phyloP scores from a whole-genome alignment of 2,797 vertebrate species.

The Muscicapa striata region DNA sequence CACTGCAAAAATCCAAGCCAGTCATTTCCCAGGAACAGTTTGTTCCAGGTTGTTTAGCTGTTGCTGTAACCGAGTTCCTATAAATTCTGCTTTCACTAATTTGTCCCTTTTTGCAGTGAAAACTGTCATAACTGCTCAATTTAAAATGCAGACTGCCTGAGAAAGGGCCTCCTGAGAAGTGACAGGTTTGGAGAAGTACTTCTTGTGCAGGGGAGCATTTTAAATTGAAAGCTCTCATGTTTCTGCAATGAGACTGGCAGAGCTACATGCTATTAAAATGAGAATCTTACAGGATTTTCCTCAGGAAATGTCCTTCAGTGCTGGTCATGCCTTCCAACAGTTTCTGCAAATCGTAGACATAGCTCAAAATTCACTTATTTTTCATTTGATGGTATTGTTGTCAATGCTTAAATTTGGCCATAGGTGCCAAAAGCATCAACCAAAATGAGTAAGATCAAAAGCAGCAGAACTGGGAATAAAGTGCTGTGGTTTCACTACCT shows the following conservation, averaged over 20 bases:
- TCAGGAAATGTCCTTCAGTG: not conserved
- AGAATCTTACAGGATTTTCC: not conserved
- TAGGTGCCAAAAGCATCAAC: not conserved
- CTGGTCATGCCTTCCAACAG: not conserved
- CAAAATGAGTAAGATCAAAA: not conserved
- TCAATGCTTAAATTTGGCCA: not conserved
- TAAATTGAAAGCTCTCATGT: not conserved
- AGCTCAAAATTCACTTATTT: not conserved
- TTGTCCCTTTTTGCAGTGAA: constrained; percentile 26
- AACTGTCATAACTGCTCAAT: constrained; percentile 44
- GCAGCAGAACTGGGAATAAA: not conserved
- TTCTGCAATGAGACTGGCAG: constrained; percentile 11
- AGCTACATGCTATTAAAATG: not conserved
- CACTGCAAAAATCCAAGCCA: not conserved
- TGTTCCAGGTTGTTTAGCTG: not conserved
- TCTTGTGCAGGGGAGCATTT: not conserved
- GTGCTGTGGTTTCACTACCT: not conserved
- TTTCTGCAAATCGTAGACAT: not conserved
- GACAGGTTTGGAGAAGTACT: constrained; percentile 13
- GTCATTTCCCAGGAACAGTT: not conserved
- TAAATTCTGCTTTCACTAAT: constrained; percentile 15
- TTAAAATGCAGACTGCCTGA: constrained; percentile 40
- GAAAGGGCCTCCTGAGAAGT: constrained; percentile 37
- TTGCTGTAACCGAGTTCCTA: not conserved
- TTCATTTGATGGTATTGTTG: not conserved